Conservation (phyloP, 2,797 vertebrate species). For the Spinus olivaceus region DNA sequence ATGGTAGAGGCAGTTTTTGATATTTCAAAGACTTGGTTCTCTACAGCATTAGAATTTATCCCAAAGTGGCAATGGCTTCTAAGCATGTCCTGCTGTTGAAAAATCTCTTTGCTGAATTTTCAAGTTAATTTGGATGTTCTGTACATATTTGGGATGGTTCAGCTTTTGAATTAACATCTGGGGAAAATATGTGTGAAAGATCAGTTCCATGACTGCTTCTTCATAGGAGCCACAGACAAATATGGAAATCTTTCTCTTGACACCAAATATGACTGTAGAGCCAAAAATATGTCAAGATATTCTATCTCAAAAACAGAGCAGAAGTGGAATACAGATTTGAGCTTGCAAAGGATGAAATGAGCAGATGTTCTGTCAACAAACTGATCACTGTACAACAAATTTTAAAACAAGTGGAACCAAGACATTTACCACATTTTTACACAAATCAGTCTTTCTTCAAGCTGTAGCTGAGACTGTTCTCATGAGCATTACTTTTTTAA, state of each 20-base stretch:
- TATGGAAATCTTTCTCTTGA: slow-evolving; percentile 61
- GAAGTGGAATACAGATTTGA: slow-evolving; percentile 58
- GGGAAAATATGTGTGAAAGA: slow-evolving; percentile 46
- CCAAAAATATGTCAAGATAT: slow-evolving; percentile 69
- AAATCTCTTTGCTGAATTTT: slow-evolving; percentile 37
- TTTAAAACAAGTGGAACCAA: slow-evolving; percentile 5
- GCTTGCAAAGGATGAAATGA: slow-evolving; percentile 51
- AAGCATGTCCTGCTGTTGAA: neutral
- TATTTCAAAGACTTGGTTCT: neutral
- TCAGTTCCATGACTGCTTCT: slow-evolving; percentile 63
- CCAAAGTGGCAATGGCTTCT: slow-evolving; percentile 7
- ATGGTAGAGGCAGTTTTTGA: neutral
- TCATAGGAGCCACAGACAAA: slow-evolving; percentile 63
- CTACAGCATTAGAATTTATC: slow-evolving; percentile 2
- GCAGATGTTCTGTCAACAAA: slow-evolving; percentile 61
- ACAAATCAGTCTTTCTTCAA: neutral
- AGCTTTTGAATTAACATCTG: slow-evolving; percentile 60
- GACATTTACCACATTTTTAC: slow-evolving; percentile 4
- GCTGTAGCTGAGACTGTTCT: neutral
- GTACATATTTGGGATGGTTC: slow-evolving; percentile 40
- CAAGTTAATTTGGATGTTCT: slow-evolving; percentile 50
- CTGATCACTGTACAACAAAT: slow-evolving; percentile 19
- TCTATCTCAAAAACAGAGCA: slow-evolving; percentile 41
- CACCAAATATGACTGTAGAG: slow-evolving; percentile 37
- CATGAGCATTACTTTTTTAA: neutral